Conservation (phyloP, 1,140 invertebrate genomes). For the Mycetomoellerius zeteki region DNA sequence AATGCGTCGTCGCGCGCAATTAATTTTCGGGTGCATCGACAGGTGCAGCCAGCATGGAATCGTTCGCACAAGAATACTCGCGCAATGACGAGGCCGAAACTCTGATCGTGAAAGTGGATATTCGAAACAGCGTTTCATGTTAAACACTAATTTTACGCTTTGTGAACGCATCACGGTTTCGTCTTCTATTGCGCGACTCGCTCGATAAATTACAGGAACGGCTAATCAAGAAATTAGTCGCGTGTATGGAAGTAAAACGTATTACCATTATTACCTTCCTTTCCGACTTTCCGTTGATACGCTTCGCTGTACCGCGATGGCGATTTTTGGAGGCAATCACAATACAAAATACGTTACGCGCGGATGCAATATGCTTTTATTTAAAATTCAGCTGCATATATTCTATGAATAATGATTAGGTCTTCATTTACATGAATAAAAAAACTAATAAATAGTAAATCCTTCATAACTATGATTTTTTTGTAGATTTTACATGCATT, state of each 20-base stretch:
- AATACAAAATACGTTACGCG: constrained; percentile 40
- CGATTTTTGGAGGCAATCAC: constrained; percentile 33
- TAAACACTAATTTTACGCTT: constrained; percentile 79
- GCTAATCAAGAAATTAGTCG: constrained; percentile 72
- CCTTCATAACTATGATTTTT: neutral
- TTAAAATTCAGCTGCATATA: constrained; percentile 17
- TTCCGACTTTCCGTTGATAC: neutral
- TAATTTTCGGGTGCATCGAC: constrained; percentile 33
- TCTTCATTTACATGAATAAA: neutral
- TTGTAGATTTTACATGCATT: neutral
- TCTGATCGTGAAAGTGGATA: constrained; percentile 25
- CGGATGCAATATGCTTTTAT: neutral
- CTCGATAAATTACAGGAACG: constrained; percentile 67
- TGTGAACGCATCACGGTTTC: constrained; percentile 63
- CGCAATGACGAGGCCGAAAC: constrained; percentile 53
- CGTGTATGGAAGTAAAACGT: constrained; percentile 8
- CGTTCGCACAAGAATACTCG: constrained; percentile 28
- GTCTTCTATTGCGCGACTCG: constrained; percentile 43
- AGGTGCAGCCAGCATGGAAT: constrained; percentile 18
- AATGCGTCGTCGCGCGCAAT: constrained; percentile 32
- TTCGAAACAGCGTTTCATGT: constrained; percentile 38
- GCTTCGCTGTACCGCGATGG: neutral
- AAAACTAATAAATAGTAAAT: neutral
- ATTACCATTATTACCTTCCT: constrained; percentile 27
- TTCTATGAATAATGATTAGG: constrained; percentile 42